phyloP scores from a whole-genome alignment of 2,888 invertebrate genomes.

The Stratiomys singularior region DNA sequence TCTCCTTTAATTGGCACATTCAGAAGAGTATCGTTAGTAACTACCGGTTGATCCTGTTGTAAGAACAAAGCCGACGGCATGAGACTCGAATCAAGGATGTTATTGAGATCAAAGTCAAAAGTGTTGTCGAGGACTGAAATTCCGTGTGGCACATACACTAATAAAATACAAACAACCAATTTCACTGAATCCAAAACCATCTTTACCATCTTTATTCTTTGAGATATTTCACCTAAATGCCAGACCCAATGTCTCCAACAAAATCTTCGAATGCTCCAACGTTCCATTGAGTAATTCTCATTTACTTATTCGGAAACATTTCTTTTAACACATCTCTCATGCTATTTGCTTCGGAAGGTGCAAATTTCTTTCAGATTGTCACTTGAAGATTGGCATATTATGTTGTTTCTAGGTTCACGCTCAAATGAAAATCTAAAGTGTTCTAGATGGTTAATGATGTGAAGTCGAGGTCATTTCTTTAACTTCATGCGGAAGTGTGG shows the following conservation, averaged over 20 bases:
- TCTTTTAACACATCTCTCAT: not conserved
- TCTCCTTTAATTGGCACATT: constrained; percentile 66
- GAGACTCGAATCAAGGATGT: constrained; percentile 75
- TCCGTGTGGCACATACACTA: not conserved
- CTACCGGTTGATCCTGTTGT: constrained; percentile 63
- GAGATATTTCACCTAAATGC: constrained; percentile 6
- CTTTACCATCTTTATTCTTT: not conserved
- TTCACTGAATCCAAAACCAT: not conserved
- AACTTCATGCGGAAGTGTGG: not conserved
- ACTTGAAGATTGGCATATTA: not conserved
- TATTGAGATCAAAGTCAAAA: constrained; percentile 69
- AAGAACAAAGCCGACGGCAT: constrained; percentile 75
- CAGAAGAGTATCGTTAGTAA: constrained; percentile 52
- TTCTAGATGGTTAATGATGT: constrained; percentile 10
- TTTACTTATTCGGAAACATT: not conserved
- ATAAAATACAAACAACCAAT: not conserved
- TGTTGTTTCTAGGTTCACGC: not conserved
- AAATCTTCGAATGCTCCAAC: not conserved
- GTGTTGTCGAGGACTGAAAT: constrained; percentile 31
- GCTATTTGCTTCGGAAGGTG: constrained; percentile 3
- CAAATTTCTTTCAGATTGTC: constrained; percentile 10
- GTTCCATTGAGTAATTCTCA: constrained; percentile 11
- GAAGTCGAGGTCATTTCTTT: constrained; percentile 6
- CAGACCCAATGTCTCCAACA: not conserved
- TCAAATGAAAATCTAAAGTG: not conserved